Evolutionary conservation across 64 coral and sea anemone species (phyloP).

Genomic region (Montipora efflorescens): DNA sequence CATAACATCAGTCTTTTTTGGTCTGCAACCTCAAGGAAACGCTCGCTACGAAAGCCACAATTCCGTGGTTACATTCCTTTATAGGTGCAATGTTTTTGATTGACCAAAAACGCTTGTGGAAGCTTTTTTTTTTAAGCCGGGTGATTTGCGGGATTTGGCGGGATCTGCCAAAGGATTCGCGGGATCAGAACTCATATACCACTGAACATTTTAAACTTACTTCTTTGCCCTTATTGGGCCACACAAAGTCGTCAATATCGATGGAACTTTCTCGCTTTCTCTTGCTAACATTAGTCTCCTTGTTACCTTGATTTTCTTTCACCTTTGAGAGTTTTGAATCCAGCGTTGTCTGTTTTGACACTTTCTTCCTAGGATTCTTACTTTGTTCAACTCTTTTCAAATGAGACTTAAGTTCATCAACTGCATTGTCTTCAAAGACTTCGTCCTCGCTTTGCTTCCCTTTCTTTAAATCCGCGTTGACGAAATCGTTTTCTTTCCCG

Average conservation of each 20-base stretch:
- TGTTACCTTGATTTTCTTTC: not conserved
- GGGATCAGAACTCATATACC: too few species aligned
- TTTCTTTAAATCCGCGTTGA: not conserved
- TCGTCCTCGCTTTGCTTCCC: not conserved
- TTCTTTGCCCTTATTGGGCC: not conserved
- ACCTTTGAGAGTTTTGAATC: not conserved
- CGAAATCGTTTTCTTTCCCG: not conserved
- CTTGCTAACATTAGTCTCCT: constrained; percentile 15
- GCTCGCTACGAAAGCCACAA: too few species aligned
- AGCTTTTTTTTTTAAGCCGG: too few species aligned
- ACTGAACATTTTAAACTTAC: not conserved
- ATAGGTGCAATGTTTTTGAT: too few species aligned
- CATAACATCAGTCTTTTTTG: too few species aligned
- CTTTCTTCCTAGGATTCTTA: not conserved
- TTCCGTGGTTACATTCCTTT: too few species aligned
- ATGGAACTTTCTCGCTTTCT: constrained; percentile 66
- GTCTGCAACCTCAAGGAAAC: too few species aligned
- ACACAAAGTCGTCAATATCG: constrained; percentile 35
- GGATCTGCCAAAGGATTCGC: too few species aligned
- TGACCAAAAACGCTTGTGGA: too few species aligned
- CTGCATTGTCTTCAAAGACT: not conserved
- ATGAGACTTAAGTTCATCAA: not conserved
- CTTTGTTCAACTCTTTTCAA: not conserved
- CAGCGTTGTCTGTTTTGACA: not conserved
- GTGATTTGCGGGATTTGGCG: too few species aligned